phyloP scores from a whole-genome alignment of 2,113 vertebrate species.

The Sus scrofa region T2T-Sscrofa CM000826.6:37370001-37370500 shows the following conservation, averaged over 20 bases:
- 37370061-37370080: neutral
- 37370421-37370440: neutral
- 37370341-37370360: conserved; percentile 11
- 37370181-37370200: neutral
- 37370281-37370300: neutral
- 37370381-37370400: neutral
- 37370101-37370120: neutral
- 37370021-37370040: neutral
- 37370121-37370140: neutral
- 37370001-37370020: neutral
- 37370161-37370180: neutral
- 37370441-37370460: neutral
- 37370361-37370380: neutral
- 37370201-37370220: neutral
- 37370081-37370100: neutral
- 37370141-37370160: neutral
- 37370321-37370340: neutral
- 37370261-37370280: neutral
- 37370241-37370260: neutral
- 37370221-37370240: neutral
- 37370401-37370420: neutral
- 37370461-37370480: neutral
- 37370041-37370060: neutral
- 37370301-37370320: neutral
- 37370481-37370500: neutral